phyloP scores from a whole-genome alignment of 2,888 invertebrate genomes.

The Megaustenia siamemsis region DNA sequence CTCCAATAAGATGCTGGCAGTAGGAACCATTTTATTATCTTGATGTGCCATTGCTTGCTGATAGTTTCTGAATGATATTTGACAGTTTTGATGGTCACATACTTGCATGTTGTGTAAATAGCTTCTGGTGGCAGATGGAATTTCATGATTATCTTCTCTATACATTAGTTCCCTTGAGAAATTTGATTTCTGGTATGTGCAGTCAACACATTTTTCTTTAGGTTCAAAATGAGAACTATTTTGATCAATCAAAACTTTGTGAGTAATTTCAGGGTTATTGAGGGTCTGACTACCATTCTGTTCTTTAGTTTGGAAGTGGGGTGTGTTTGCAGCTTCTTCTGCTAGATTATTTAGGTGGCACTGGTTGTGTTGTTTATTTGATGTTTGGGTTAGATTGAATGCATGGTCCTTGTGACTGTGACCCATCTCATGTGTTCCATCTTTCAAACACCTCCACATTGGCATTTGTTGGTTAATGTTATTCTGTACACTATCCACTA shows the following conservation, averaged over 20 bases:
- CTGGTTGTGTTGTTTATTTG: not conserved
- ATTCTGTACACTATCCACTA: no score
- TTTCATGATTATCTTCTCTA: no score
- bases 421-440: not conserved
- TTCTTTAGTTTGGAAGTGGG: not conserved
- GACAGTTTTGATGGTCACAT: no score
- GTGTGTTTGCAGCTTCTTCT: not conserved
- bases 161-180: no score
- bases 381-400: not conserved
- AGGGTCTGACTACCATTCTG: not conserved
- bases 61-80: not conserved
- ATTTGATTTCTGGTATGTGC: no score
- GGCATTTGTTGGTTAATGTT: no score
- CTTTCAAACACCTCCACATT: no score
- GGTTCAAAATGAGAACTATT: not conserved
- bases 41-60: not conserved
- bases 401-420: not conserved
- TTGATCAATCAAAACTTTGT: not conserved
- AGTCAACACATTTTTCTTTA: no score
- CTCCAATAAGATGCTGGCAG: not conserved
- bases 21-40: not conserved
- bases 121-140: no score
- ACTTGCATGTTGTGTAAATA: no score
- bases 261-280: not conserved
- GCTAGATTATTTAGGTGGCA: not conserved